phyloP scores from a whole-genome alignment of 2,797 vertebrate species.

The Channa striata region DNA sequence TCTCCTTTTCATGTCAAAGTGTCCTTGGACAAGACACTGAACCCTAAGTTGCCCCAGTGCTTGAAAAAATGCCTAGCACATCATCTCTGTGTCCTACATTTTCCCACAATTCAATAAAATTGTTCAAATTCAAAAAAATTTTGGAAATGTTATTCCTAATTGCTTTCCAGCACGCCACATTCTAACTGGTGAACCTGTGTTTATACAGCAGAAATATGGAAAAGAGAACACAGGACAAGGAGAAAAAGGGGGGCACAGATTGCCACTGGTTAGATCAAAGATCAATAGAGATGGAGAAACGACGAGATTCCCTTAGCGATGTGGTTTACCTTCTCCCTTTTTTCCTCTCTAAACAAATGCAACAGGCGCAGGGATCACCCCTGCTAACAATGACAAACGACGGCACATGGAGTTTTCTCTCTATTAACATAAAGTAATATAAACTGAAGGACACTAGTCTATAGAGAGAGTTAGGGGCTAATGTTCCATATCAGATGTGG shows the following conservation, averaged over 20 bases:
- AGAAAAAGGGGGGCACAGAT: slow-evolving; percentile 13
- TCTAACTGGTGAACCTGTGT: slow-evolving; percentile 11
- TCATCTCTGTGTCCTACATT: no score
- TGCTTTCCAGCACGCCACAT: background rate
- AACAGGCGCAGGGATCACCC: slow-evolving; percentile 91
- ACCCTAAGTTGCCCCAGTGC: no score
- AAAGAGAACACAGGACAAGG: slow-evolving; percentile 38
- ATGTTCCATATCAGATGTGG: slow-evolving; percentile 99
- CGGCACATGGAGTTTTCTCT: slow-evolving; percentile 97
- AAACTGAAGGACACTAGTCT: slow-evolving; percentile 99
- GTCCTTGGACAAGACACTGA: no score
- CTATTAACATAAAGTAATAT: slow-evolving; percentile 99
- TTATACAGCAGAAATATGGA: slow-evolving; percentile 32
- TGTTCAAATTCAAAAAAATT: no score
- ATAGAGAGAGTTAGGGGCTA: slow-evolving; percentile 99
- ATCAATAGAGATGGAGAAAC: slow-evolving; percentile 79
- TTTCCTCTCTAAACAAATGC: slow-evolving; percentile 94
- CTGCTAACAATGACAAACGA: slow-evolving; percentile 99
- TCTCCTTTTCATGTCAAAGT: no score
- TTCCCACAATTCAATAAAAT: no score
- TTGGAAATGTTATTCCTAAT: no score
- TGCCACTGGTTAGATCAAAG: slow-evolving; percentile 64
- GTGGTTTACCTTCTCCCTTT: slow-evolving; percentile 81
- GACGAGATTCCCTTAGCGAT: slow-evolving; percentile 60
- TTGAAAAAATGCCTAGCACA: no score